Conservation (phyloP, 2,888 invertebrate genomes). For the Catocala nupta region DNA sequence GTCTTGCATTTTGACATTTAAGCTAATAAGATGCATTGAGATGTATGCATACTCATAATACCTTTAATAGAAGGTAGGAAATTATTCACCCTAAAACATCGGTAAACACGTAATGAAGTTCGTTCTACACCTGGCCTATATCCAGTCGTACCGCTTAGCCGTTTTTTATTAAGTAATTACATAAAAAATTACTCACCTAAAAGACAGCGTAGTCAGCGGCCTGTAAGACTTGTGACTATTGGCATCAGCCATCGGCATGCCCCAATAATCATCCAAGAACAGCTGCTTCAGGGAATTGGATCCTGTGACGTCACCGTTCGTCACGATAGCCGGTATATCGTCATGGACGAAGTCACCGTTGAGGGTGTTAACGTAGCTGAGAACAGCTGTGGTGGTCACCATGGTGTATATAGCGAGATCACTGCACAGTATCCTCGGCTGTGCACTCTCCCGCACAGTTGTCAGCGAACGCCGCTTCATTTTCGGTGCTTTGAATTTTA, state of each 20-base stretch:
- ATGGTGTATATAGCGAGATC: constrained; percentile 89
- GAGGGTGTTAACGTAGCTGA: constrained; percentile 92
- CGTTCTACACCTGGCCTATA: too few species aligned
- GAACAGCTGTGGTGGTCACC: constrained; percentile 89
- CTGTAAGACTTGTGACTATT: constrained; percentile 95
- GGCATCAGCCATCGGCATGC: constrained; percentile 92
- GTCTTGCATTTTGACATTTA: too few species aligned
- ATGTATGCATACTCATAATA: too few species aligned
- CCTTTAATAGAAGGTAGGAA: too few species aligned
- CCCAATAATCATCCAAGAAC: constrained; percentile 95
- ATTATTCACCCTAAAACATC: too few species aligned
- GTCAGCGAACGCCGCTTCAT: constrained; percentile 83
- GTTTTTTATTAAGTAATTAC: neutral
- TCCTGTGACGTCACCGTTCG: constrained; percentile 93
- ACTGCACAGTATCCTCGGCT: constrained; percentile 61
- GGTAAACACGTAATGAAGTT: too few species aligned
- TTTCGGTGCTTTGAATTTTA: constrained; percentile 67
- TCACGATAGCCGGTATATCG: constrained; percentile 94
- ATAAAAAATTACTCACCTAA: constrained; percentile 90
- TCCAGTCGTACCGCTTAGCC: too few species aligned
- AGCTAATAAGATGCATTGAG: too few species aligned
- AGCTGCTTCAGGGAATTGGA: constrained; percentile 88
- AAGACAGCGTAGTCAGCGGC: constrained; percentile 93
- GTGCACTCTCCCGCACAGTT: constrained; percentile 75
- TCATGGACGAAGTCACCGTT: constrained; percentile 95